Conservation (phyloP, 2,113 vertebrate species). For the Phycodurus eques region DNA sequence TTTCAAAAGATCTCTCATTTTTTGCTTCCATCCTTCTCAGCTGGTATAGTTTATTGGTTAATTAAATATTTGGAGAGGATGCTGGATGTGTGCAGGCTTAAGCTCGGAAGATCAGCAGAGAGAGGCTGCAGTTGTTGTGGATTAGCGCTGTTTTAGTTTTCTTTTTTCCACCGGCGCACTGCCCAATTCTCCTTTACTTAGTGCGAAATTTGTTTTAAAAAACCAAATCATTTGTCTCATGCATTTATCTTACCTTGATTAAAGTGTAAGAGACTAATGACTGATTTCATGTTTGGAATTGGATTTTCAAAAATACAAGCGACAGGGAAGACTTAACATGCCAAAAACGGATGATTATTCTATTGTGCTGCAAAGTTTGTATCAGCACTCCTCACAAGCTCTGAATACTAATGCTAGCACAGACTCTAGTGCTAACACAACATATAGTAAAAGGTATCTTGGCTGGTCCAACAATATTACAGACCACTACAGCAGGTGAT, state of each 20-base stretch:
- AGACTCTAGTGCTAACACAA: too few relatives aligned
- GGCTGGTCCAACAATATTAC: not conserved
- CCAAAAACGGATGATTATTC: not conserved
- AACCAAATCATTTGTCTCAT: not conserved
- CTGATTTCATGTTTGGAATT: not conserved
- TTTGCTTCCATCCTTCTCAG: slow-evolving; percentile 25
- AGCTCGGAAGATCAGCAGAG: slow-evolving; percentile 50
- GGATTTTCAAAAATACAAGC: not conserved
- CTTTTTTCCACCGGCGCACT: slow-evolving; percentile 51
- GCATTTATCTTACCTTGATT: not conserved
- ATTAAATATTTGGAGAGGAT: slow-evolving; percentile 58
- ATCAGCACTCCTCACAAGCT: not conserved
- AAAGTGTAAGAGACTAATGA: not conserved
- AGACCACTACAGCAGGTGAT: not conserved
- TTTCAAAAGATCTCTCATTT: slow-evolving; percentile 3
- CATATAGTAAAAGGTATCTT: too few relatives aligned
- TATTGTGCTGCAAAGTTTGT: not conserved
- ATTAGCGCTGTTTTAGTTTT: slow-evolving; percentile 59
- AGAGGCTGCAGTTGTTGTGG: slow-evolving; percentile 62
- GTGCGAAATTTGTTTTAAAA: not conserved
- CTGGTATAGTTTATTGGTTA: slow-evolving; percentile 47
- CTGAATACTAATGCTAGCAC: not conserved
- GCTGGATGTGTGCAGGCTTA: slow-evolving; percentile 37
- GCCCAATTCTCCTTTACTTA: slow-evolving; percentile 6
- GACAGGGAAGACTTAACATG: not conserved